Conservation (phyloP, 2,888 invertebrate species). For the Phaonia tiefii region DNA sequence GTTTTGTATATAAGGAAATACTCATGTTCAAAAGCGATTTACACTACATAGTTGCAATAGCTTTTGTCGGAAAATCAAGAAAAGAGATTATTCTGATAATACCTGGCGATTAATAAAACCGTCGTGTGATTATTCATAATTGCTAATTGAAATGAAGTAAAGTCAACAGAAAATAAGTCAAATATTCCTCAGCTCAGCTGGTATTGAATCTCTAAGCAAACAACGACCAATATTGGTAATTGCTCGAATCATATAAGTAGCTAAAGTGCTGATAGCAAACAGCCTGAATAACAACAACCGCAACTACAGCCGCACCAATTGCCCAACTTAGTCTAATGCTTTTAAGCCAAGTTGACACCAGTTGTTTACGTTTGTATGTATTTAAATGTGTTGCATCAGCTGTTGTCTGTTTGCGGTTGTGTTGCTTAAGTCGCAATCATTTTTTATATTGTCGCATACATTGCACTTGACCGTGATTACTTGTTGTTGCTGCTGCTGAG, state of each 20-base stretch:
- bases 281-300: slow-evolving; percentile 65
- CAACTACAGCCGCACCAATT: slow-evolving; percentile 61
- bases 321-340: slow-evolving; percentile 47
- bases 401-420: not conserved
- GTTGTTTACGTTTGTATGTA: slow-evolving; percentile 18
- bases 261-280: slow-evolving; percentile 76
- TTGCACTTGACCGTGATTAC: slow-evolving; percentile 68
- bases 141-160: slow-evolving; percentile 20
- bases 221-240: slow-evolving; percentile 7
- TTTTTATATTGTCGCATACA: slow-evolving; percentile 56
- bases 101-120: not conserved
- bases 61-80: not conserved
- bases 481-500: slow-evolving; percentile 30
- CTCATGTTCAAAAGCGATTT: too few relatives aligned
- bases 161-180: not conserved
- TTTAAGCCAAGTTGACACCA: slow-evolving; percentile 36
- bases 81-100: too few relatives aligned
- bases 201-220: not conserved
- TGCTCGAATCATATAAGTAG: slow-evolving; percentile 53
- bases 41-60: not conserved
- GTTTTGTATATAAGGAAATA: too few relatives aligned
- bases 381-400: not conserved
- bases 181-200: too few relatives aligned
- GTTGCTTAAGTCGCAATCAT: slow-evolving; percentile 31
- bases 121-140: slow-evolving; percentile 34